Evolutionary conservation across 2,113 vertebrate species (phyloP).

Genomic region (Isichthys henryi): DNA sequence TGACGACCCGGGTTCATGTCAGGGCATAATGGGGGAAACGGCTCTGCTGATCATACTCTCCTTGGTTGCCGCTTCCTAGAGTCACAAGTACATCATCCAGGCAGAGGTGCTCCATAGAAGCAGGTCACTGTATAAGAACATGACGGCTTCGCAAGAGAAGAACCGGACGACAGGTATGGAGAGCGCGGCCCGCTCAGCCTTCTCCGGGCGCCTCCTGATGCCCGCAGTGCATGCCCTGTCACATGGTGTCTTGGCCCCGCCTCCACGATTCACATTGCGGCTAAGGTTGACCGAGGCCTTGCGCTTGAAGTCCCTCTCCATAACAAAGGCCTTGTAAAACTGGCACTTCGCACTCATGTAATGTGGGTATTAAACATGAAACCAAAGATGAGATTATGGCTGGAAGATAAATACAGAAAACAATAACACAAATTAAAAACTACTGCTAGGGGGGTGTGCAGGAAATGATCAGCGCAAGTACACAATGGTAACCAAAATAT

Average conservation of each 20-base stretch:
- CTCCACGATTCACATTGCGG: background rate
- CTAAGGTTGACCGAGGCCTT: background rate
- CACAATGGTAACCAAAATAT: background rate
- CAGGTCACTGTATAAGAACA: constrained; percentile 70
- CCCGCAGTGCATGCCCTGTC: background rate
- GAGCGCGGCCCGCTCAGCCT: background rate
- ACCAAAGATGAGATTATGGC: background rate
- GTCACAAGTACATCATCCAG: constrained; percentile 73
- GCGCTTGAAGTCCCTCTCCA: background rate
- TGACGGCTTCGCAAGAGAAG: constrained; percentile 66
- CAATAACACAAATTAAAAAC: background rate
- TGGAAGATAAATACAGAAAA: constrained; percentile 6
- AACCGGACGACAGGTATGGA: constrained; percentile 66
- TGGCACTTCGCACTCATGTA: background rate
- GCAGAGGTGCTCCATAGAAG: constrained; percentile 69
- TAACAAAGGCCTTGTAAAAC: background rate
- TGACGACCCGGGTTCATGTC: background rate
- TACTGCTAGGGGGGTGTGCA: background rate
- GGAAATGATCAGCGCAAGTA: background rate
- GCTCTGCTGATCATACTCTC: background rate
- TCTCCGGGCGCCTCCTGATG: background rate
- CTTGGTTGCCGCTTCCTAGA: constrained; percentile 47
- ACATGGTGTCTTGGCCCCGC: background rate
- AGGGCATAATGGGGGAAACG: background rate
- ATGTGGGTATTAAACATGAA: background rate